Evolutionary conservation across 2,888 invertebrate genomes (phyloP).

Genomic region (Watsonalla binaria): DNA sequence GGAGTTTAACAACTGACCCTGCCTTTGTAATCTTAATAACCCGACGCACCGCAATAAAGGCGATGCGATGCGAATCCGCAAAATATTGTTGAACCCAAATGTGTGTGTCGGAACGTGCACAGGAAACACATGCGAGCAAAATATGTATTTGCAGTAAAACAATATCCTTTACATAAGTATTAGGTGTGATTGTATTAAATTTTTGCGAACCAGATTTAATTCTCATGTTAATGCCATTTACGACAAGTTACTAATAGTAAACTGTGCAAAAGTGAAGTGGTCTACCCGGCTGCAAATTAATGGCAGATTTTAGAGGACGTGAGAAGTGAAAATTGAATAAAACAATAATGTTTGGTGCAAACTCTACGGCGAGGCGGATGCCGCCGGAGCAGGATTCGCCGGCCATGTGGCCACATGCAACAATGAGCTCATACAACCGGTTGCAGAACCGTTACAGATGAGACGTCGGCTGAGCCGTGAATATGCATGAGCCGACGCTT

Average conservation of each 20-base stretch:
- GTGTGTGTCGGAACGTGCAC: constrained; percentile 3
- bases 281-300: neutral
- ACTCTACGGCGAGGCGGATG: neutral
- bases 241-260: neutral
- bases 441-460: constrained; percentile 75
- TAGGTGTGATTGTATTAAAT: no score
- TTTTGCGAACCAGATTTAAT: neutral
- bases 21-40: constrained; percentile 62
- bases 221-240: neutral
- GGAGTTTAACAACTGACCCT: constrained; percentile 64
- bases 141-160: no score
- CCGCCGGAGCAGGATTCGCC: constrained; percentile 13
- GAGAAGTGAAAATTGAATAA: neutral
- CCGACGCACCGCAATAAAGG: constrained; percentile 37
- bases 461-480: constrained; percentile 60
- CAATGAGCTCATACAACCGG: constrained; percentile 72
- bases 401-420: constrained; percentile 57
- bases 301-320: neutral
- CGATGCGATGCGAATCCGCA: constrained; percentile 35
- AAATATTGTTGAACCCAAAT: constrained; percentile 26
- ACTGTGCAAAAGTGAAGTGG: neutral
- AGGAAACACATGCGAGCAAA: neutral
- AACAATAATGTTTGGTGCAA: neutral
- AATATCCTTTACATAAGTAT: no score
- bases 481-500: constrained; percentile 73